Base-by-base conservation (phyloP, 2,113 vertebrate species). In the Uria lomvia region DNA sequence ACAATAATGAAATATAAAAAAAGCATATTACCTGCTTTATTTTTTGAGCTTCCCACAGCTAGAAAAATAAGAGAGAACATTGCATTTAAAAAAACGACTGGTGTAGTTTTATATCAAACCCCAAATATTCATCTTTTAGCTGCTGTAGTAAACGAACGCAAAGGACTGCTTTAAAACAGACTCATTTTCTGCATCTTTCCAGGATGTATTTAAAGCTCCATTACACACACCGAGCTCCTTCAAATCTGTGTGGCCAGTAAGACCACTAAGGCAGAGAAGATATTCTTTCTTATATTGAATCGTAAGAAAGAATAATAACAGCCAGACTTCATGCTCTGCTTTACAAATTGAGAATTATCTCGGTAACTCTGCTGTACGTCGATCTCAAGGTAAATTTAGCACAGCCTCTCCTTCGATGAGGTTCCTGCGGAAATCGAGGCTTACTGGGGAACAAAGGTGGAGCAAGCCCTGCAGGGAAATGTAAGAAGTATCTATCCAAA, bases 11-110 rank as follows among this genome's bases (percentile, higher is more conserved):
- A 58, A 76, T 30, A 79, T 29, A 7, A 29, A 8, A 8, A 22
- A 94, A 56, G 6, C 1, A 0, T 6, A 27, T 98, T 98, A 99
- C 99, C 99, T 99, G 99, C 92, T 99, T 99, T 94, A 99, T 98
- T 98, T 99, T 99, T 96, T 99, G 99, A 67, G 99, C 99, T 92
- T 98, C 98, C 99, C 99, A 99, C 93, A 99, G 99, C 99, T 98
- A 90, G 67, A 96, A 97, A 93, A 77, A 91, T 1, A 95, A 90
- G 62, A 97, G 76, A 97, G 60, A 92, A 59, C 0, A 30, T 59
- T 53, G 58, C 43, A 56, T 67, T 81, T 5, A 52, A 43, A 65
- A 30, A 47, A 38, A 3, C 0, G 2, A 47, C 32, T 32, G 22
- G 16, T 13, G n/a, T 7, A 9, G 34, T 53, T 93, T 80, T 22